phyloP scores from a whole-genome alignment of 2,797 vertebrate genomes.

The Clarias pachynema region DNA sequence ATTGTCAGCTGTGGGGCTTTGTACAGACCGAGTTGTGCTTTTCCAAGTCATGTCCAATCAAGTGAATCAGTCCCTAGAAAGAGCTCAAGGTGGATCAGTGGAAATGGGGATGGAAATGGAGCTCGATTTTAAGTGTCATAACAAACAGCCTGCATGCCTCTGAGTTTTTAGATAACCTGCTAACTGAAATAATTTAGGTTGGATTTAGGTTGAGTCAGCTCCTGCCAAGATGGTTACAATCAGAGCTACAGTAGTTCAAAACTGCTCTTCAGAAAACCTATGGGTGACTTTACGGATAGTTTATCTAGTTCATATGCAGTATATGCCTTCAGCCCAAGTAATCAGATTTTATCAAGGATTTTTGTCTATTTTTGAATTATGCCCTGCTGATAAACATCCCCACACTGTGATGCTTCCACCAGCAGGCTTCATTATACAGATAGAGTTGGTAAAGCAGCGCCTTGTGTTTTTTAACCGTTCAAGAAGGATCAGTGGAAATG shows the following conservation, averaged over 20 bases:
- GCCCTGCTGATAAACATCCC: neutral
- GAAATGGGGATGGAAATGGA: neutral
- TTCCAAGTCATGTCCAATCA: conserved; percentile 1
- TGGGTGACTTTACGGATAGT: neutral
- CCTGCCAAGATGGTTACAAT: too few species aligned
- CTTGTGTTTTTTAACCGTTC: neutral
- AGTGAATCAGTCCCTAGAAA: neutral
- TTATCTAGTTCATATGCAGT: too few species aligned
- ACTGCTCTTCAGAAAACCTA: too few species aligned
- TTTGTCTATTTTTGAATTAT: neutral
- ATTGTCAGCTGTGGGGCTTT: neutral
- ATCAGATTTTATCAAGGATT: too few species aligned
- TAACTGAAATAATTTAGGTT: too few species aligned
- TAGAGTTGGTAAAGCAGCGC: neutral
- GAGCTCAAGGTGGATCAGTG: neutral
- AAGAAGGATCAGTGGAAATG: too few species aligned
- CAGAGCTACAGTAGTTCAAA: too few species aligned
- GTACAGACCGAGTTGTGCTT: neutral
- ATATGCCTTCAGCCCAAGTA: too few species aligned
- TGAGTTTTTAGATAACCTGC: too few species aligned
- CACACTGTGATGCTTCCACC: neutral
- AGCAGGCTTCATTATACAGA: neutral
- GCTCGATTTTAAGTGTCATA: neutral
- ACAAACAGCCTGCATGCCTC: neutral
- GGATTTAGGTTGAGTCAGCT: too few species aligned